phyloP scores from a whole-genome alignment of 1,140 invertebrate genomes.

The Acromyrmex charruanus region DNA sequence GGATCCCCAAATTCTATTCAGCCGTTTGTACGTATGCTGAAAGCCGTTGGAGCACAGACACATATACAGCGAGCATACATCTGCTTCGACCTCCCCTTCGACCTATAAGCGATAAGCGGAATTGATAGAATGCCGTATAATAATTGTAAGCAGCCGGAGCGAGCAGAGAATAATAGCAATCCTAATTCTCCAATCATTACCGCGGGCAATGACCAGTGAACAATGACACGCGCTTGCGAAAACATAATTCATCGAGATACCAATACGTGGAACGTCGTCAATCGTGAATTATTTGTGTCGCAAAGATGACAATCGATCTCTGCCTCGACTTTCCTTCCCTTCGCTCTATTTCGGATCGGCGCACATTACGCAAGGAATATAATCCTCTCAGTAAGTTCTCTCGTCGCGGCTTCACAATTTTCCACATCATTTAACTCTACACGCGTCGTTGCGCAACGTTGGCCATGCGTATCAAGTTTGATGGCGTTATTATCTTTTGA shows the following conservation, averaged over 20 bases:
- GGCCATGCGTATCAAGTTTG: conserved; percentile 10
- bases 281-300: conserved; percentile 63
- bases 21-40: conserved; percentile 42
- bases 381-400: not conserved
- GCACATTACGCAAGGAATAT: conserved; percentile 11
- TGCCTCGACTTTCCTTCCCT: not conserved
- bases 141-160: conserved; percentile 63
- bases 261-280: conserved; percentile 58
- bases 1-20: conserved; percentile 64
- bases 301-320: conserved; percentile 22
- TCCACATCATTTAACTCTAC: conserved; percentile 12
- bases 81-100: not conserved
- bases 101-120: conserved; percentile 51
- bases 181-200: conserved; percentile 65
- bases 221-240: conserved; percentile 46
- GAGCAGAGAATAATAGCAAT: conserved; percentile 14
- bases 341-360: not conserved
- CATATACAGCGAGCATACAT: not conserved
- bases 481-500: conserved; percentile 35
- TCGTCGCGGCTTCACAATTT: conserved; percentile 9
- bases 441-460: not conserved
- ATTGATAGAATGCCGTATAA: conserved; percentile 71
- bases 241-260: conserved; percentile 57
- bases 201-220: not conserved
- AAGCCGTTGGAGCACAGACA: not conserved